Evolutionary conservation across 2,797 vertebrate species (phyloP).

Genomic region (Rhodeus uyekii): DNA sequence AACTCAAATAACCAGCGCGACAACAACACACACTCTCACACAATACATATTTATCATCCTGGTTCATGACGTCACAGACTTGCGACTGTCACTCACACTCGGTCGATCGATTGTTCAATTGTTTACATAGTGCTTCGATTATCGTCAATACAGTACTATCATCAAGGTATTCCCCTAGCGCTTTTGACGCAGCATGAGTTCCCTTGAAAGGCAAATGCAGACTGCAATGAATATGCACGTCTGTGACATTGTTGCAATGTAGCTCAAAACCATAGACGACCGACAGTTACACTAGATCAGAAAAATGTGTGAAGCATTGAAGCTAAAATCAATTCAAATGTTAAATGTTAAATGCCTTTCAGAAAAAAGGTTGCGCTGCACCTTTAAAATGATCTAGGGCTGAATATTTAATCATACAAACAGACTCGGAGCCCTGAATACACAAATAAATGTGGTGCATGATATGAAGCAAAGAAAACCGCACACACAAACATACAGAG

Average conservation of each 20-base stretch:
- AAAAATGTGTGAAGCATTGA: not conserved
- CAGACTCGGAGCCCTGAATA: not conserved
- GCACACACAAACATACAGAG: not conserved
- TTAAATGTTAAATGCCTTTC: not conserved
- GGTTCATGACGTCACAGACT: too few species aligned
- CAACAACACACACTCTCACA: too few species aligned
- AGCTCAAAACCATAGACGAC: not conserved
- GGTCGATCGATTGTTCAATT: too few species aligned
- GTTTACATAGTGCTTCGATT: too few species aligned
- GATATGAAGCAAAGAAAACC: not conserved
- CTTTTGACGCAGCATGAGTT: too few species aligned
- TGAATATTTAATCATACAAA: not conserved
- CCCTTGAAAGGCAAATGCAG: too few species aligned
- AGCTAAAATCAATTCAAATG: not conserved
- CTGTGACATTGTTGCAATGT: not conserved
- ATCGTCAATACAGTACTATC: too few species aligned
- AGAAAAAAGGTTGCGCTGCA: not conserved
- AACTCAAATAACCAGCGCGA: too few species aligned
- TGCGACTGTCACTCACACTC: too few species aligned
- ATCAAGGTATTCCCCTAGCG: too few species aligned
- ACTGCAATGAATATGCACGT: too few species aligned
- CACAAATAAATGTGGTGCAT: slow-evolving; percentile 4
- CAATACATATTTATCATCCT: too few species aligned
- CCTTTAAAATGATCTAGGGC: not conserved
- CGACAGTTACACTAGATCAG: not conserved